These are phyloP conservation scores for Eleginops maclovinus DNA, from an alignment of 2,113 vertebrate genomes.

Conservation along the genomic window DNA sequence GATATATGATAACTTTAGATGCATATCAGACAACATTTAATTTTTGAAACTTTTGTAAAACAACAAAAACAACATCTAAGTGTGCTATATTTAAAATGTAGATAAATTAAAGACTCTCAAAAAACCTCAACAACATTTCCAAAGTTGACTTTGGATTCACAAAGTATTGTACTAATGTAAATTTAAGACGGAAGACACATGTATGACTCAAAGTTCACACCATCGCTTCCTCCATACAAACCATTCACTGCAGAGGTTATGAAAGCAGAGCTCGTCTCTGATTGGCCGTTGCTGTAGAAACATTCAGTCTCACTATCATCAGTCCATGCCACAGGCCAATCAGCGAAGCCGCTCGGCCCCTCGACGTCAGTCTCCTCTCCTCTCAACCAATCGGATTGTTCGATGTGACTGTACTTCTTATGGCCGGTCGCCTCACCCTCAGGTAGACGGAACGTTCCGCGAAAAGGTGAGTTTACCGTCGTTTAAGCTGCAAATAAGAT, in stretches of 20 bases:
- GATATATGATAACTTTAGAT: too few relatives aligned
- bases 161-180: not conserved
- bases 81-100: too few relatives aligned
- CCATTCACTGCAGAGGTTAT: slow-evolving; percentile 19
- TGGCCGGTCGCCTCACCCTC: slow-evolving; percentile 21
- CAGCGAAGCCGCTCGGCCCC: slow-evolving; percentile 26
- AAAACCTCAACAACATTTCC: not conserved
- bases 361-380: slow-evolving; percentile 66
- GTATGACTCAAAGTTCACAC: slow-evolving; percentile 39
- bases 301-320: slow-evolving; percentile 85
- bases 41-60: not conserved
- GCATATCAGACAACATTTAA: too few relatives aligned
- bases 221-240: slow-evolving; percentile 30
- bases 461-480: slow-evolving; percentile 41
- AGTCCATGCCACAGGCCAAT: slow-evolving; percentile 82
- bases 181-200: not conserved
- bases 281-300: slow-evolving; percentile 74
- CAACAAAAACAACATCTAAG: not conserved
- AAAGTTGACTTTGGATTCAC: not conserved
- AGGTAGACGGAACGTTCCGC: slow-evolving; percentile 71
- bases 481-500: fast-evolving
- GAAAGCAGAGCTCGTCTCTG: slow-evolving; percentile 51
- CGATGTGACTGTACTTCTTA: slow-evolving; percentile 58
- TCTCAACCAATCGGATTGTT: slow-evolving; percentile 71
- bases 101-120: not conserved